Evolutionary conservation across 2,797 vertebrate genomes (phyloP), one percentile per base, ranked within the genome.

Genomic region (Propithecus perrieri): DNA sequence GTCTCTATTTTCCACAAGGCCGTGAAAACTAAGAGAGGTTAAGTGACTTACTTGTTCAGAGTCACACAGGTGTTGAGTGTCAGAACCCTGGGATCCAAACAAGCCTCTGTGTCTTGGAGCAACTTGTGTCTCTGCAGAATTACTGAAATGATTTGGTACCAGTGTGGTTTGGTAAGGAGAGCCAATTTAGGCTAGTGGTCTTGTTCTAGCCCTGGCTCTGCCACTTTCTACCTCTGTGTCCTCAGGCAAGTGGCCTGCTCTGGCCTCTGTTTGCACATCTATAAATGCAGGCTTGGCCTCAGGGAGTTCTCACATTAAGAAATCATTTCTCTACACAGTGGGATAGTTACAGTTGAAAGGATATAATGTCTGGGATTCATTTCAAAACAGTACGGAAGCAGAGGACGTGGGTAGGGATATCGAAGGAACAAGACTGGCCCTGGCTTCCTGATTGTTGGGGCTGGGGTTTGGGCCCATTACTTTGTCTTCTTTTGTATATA

Each of bases 351-450:
- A 85, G 14, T 67, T 93, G 84, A 72, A 91, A 81, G 46, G 50
- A 14, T 41, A 12, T 22, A 30, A 4, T 22, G 3, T 63, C 87
- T 67, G 78, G 55, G n/a, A 35, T 92, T 89, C 30, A 4, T 57
- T 80, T 81, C 50, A 71, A 38, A 38, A 48, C 12, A 33, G 43
- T 24, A 2, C 11, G n/a, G 89, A 59, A 69, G 78, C 0, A 17
- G 80, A 72, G 24, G 35, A 57, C 30, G 63, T 11, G 11, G 55
- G 2, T 28, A 4, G 89, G 46, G 72, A 24, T 1, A 28, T 22
- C 3, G 3, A 1, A 7, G 33, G 22, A 35, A 9, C 9, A 17
- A 0, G 33, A 30, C 0, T 3, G 24, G 41, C 24, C 11, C 0
- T 18, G 48, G 85, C 11, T 61, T 26, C 53, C 69, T n/a, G 38